phyloP scores from a whole-genome alignment of 1,140 invertebrate species.

The Aplysia californica region DNA sequence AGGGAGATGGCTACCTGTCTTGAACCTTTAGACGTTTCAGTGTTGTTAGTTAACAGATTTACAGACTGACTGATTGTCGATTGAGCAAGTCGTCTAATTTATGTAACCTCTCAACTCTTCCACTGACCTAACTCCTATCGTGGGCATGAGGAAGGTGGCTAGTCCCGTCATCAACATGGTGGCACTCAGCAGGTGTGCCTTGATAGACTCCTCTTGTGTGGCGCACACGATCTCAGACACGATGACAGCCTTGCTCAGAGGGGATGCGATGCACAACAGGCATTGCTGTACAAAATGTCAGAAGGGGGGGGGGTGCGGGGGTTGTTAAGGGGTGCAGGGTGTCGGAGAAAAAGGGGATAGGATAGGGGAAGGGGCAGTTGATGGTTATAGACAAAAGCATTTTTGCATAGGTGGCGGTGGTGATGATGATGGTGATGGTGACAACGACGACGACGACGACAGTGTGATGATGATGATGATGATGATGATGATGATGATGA shows the following conservation, averaged over 20 bases:
- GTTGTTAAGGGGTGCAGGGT: too few relatives aligned
- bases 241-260: conserved; percentile 36
- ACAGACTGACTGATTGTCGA: background rate
- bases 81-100: too few relatives aligned
- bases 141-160: conserved; percentile 43
- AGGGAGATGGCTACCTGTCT: too few relatives aligned
- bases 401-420: background rate
- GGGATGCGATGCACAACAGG: conserved; percentile 32
- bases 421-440: background rate
- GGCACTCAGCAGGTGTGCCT: conserved; percentile 37
- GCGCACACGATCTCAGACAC: conserved; percentile 44
- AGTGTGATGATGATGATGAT: background rate
- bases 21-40: too few relatives aligned
- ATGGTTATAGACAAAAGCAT: background rate
- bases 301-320: background rate
- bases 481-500: too few relatives aligned
- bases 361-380: background rate
- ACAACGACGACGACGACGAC: background rate
- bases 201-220: conserved; percentile 33
- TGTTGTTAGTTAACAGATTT: background rate
- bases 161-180: conserved; percentile 44
- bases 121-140: conserved; percentile 44
- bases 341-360: background rate
- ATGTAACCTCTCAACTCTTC: too few relatives aligned
- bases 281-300: conserved; percentile 31